phyloP scores from a whole-genome alignment of 2,888 invertebrate species.

The Strigamia transsilvanica region DNA sequence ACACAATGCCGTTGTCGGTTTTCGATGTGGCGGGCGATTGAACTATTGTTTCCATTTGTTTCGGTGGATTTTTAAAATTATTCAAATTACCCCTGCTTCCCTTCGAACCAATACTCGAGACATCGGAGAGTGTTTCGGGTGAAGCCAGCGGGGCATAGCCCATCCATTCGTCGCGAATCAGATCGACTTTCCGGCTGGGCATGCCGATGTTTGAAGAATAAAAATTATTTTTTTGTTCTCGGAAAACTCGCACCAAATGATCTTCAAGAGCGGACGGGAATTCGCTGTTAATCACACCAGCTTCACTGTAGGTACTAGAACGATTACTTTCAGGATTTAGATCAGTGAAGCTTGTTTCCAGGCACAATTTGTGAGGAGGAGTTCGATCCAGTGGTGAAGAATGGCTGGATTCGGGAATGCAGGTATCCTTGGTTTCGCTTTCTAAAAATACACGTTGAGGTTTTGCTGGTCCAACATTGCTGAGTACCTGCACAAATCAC shows the following conservation, averaged over 20 bases:
- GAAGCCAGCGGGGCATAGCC: constrained; percentile 81
- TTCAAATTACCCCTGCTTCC: constrained; percentile 57
- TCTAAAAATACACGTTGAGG: constrained; percentile 70
- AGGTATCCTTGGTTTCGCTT: constrained; percentile 26
- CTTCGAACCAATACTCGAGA: constrained; percentile 79
- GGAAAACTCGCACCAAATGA: constrained; percentile 55
- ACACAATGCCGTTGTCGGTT: constrained; percentile 3
- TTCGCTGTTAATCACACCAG: constrained; percentile 65
- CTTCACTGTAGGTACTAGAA: constrained; percentile 50
- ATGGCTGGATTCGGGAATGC: constrained; percentile 53
- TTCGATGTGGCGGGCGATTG: constrained; percentile 52
- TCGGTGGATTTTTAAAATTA: constrained; percentile 41
- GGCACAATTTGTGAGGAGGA: constrained; percentile 71
- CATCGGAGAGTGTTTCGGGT: constrained; percentile 81
- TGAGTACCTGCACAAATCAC: constrained; percentile 62
- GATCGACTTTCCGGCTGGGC: constrained; percentile 59
- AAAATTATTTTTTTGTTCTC: constrained; percentile 54
- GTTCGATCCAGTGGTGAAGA: constrained; percentile 58
- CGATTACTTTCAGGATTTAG: constrained; percentile 61
- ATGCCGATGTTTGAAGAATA: constrained; percentile 61
- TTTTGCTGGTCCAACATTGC: constrained; percentile 78
- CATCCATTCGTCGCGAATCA: constrained; percentile 70
- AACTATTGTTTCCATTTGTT: constrained; percentile 52
- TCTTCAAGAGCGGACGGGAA: constrained; percentile 65
- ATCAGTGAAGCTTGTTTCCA: constrained; percentile 81